A percentile compares a stretch with the other conserved stretches of the same genome.
Conservation (phyloP, 2,888 invertebrate species). For the Platycnemis pennipes region DNA sequence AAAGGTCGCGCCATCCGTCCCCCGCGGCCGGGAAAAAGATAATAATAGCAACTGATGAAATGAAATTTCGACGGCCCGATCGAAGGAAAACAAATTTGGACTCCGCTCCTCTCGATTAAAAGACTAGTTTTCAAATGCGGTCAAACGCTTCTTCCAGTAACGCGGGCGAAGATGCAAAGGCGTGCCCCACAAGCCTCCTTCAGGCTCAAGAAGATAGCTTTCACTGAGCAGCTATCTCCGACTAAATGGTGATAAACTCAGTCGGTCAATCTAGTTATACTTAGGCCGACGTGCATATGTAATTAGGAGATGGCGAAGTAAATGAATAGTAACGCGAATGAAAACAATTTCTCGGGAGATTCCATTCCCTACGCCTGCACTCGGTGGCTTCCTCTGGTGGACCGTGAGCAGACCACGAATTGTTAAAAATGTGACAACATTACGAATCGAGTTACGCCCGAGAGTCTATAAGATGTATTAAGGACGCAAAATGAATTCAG, state of each 20-base stretch:
- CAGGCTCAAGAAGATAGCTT: neutral
- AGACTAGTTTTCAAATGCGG: neutral
- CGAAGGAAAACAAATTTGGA: conserved; percentile 4
- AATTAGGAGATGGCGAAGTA: neutral
- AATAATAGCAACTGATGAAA: neutral
- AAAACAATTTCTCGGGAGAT: neutral
- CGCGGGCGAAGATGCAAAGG: neutral
- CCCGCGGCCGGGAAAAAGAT: neutral
- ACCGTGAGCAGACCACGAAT: no score
- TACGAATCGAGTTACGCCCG: no score
- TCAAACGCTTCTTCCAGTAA: neutral
- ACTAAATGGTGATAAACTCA: neutral
- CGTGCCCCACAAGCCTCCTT: neutral
- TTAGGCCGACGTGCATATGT: neutral
- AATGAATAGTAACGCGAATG: neutral
- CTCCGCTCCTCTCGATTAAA: neutral
- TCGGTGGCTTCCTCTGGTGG: no score
- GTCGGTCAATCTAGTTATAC: neutral
- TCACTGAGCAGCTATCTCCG: neutral
- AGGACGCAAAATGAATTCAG: no score
- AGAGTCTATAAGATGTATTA: no score
- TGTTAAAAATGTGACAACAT: no score
- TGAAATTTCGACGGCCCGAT: neutral
- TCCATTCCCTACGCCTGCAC: neutral
- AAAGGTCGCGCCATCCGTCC: neutral